phyloP scores from a whole-genome alignment of 2,797 vertebrate genomes.

The Brotula barbata region DNA sequence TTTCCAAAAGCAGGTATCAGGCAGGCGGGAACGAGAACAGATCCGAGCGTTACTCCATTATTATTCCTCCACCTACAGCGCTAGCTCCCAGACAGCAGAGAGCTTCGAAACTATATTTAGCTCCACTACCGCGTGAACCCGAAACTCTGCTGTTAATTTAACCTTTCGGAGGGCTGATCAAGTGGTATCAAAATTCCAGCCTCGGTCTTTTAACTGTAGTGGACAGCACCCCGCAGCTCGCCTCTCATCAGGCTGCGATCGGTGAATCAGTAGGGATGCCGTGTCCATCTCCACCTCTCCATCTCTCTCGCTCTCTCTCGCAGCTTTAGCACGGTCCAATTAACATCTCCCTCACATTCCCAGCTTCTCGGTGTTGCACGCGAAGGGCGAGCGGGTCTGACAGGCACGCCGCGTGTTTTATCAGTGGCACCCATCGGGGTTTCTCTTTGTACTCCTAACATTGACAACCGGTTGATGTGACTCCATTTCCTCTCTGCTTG shows the following conservation, averaged over 20 bases:
- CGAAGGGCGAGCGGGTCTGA: slow-evolving; percentile 57
- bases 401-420: slow-evolving; percentile 63
- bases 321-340: slow-evolving; percentile 54
- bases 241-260: slow-evolving; percentile 47
- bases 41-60: not conserved
- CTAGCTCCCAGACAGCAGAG: no score
- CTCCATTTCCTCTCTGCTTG: slow-evolving; percentile 42
- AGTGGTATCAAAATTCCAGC: slow-evolving; percentile 37
- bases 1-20: no score
- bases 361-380: slow-evolving; percentile 26
- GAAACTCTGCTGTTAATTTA: slow-evolving; percentile 1
- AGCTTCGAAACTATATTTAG: not conserved
- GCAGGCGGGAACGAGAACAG: not conserved
- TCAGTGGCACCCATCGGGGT: slow-evolving; percentile 58
- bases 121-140: not conserved
- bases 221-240: slow-evolving; percentile 45
- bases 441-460: slow-evolving; percentile 50
- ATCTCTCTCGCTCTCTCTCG: slow-evolving; percentile 13
- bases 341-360: slow-evolving; percentile 54
- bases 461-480: slow-evolving; percentile 47
- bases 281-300: slow-evolving; percentile 30
- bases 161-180: slow-evolving; percentile 19
- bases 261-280: slow-evolving; percentile 55
- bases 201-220: slow-evolving; percentile 31
- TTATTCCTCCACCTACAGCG: not conserved